Percentiles rank a stretch among this genome's conserved stretches.
These are phyloP conservation scores for Shargacucullia verbasci DNA, from an alignment of 2,888 invertebrate genomes.

Conservation along the genomic window DNA sequence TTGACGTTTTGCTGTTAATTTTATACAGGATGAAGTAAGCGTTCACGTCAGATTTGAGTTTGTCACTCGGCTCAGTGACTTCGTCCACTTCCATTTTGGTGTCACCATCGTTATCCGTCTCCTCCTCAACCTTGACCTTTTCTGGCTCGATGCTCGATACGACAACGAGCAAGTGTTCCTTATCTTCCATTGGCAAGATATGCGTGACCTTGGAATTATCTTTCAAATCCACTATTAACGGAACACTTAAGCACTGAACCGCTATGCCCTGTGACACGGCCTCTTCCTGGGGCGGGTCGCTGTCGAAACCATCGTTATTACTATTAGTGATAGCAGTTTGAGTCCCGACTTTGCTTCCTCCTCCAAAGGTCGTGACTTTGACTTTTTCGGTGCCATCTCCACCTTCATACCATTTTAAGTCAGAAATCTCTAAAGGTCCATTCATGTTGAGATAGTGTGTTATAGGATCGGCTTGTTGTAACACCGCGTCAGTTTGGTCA, in stretches of 20 bases:
- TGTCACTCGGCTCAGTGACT: conserved; percentile 66
- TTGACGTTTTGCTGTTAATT: conserved; percentile 77
- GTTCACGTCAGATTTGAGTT: conserved; percentile 72
- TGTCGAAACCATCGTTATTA: conserved; percentile 86
- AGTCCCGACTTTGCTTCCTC: conserved; percentile 76
- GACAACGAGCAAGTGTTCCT: conserved; percentile 91
- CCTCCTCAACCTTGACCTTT: conserved; percentile 71
- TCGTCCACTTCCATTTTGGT: conserved; percentile 85
- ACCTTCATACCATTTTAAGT: conserved; percentile 84
- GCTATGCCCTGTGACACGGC: conserved; percentile 83
- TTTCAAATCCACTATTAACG: conserved; percentile 81
- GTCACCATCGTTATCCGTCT: conserved; percentile 77
- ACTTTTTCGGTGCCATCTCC: conserved; percentile 80
- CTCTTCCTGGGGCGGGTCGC: conserved; percentile 82
- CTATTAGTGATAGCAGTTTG: conserved; percentile 78
- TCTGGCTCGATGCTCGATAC: conserved; percentile 81
- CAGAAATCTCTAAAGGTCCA: conserved; percentile 84
- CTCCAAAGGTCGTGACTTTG: conserved; percentile 75
- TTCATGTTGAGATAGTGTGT: conserved; percentile 83
- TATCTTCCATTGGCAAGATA: conserved; percentile 92
- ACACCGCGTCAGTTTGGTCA: conserved; percentile 81
- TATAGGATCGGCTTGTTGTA: conserved; percentile 76
- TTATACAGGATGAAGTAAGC: conserved; percentile 81
- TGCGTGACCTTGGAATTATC: conserved; percentile 89
- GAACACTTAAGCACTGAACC: conserved; percentile 89